Conservation (phyloP, 2,113 vertebrate genomes). For the Ochotona curzoniae region DNA sequence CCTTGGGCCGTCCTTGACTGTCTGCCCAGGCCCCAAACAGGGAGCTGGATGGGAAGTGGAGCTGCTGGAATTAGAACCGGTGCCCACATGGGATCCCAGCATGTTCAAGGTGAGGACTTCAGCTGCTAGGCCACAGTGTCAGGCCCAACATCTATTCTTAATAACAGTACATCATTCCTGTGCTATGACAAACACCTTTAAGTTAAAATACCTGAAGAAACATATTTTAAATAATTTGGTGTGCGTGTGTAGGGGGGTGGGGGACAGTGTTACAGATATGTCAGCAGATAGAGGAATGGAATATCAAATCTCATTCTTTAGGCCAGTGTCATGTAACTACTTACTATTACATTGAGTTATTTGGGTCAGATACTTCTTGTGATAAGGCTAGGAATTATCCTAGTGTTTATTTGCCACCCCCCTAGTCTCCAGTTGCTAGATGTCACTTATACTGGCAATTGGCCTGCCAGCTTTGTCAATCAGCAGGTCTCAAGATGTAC, state of each 20-base stretch:
- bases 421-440: not conserved
- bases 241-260: no score
- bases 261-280: not conserved
- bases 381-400: not conserved
- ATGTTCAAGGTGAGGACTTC: no score
- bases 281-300: not conserved
- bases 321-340: not conserved
- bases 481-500: not conserved
- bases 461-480: not conserved
- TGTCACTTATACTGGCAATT: not conserved
- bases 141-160: not conserved
- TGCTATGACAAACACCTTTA: not conserved
- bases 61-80: no score
- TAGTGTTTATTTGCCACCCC: not conserved
- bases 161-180: not conserved
- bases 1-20: no score
- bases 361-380: not conserved
- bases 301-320: not conserved
- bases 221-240: not conserved
- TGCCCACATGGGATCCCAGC: no score
- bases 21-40: no score
- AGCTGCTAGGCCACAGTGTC: no score
- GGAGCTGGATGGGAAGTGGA: no score
- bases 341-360: not conserved
- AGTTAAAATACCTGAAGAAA: constrained; percentile 13